Evolutionary conservation across 2,113 vertebrate species (phyloP), one percentile per base, ranked within the genome.

Genomic region (Quiscalus mexicanus): DNA sequence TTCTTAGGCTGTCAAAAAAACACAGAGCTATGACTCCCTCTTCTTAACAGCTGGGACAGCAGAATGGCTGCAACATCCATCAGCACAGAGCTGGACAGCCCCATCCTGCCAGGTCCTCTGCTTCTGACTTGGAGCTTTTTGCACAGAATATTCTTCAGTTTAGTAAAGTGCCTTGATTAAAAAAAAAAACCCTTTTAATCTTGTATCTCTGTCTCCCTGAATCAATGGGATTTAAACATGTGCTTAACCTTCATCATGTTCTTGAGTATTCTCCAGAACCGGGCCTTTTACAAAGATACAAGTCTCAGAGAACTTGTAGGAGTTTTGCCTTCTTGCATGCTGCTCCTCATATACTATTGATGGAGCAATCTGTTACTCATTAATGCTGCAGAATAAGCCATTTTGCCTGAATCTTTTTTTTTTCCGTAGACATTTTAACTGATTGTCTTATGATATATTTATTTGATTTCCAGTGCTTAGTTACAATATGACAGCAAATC

Each of bases 401-500:
- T 96, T 96, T 95, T 90, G 84, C 92, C 87, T 55, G 69, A 86
- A 84, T 93, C 60, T 60, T 60, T 59, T 56, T 56, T 92, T 95
- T 93, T 94, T 85, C 67, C 7, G 14, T 63, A 94, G 90, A 88
- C 42, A 42, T 96, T 90, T 96, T 89, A 95, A 88, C 74, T 89
- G 86, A 86, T 96, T 67, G 0, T 92, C 95, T 89, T 81, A 82
- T 86, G 75, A 96, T 82, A 59, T 74, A 94, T 95, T 94, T 96
- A 93, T 95, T 96, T 96, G 80, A 88, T 95, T 95, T 96, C 63
- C 75, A 53, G 56, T 73, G 76, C 92, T 87, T 93, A 67, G 95
- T 95, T 96, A 92, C 67, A 87, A 93, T 83, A 89, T 91, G 93
- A 94, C 84, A 97, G 93, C 92, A 93, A 91, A 89, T 86, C 63